These are phyloP conservation scores for Zaprionus africanus DNA, from an alignment of 1,140 invertebrate species.

Conservation along the genomic window DNA sequence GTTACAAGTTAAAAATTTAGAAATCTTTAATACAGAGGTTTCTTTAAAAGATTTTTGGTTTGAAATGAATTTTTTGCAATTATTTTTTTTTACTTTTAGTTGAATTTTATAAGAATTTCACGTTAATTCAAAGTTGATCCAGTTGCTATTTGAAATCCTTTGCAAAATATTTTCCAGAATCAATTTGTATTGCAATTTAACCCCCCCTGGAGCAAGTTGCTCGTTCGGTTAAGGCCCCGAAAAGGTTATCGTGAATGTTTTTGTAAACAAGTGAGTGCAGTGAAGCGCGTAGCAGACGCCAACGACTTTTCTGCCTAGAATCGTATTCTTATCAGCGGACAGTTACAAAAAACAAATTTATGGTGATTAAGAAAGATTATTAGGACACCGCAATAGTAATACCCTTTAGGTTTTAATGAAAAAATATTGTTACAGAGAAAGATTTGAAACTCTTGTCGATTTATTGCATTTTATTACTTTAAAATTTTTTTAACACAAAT, in stretches of 20 bases:
- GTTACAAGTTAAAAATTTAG: no score
- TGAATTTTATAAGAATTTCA: no score
- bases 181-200: slow-evolving; percentile 21
- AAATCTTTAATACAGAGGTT: no score
- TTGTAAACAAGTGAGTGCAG: slow-evolving; percentile 37
- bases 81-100: no score
- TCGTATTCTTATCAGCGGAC: slow-evolving; percentile 44
- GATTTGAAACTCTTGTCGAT: neutral
- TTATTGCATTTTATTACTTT: no score
- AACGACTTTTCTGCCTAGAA: slow-evolving; percentile 24
- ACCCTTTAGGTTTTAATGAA: neutral
- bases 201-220: slow-evolving; percentile 14
- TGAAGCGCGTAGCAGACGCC: neutral
- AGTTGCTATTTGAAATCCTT: no score
- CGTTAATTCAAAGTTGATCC: no score
- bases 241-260: slow-evolving; percentile 52
- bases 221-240: slow-evolving; percentile 28
- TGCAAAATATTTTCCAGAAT: neutral
- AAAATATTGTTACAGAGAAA: neutral
- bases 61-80: no score
- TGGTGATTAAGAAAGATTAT: neutral
- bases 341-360: slow-evolving; percentile 32
- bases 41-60: no score
- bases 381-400: neutral
- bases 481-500: no score